Evolutionary conservation across 2,797 vertebrate species (phyloP).

Genomic region (Sebastes vulpes): DNA sequence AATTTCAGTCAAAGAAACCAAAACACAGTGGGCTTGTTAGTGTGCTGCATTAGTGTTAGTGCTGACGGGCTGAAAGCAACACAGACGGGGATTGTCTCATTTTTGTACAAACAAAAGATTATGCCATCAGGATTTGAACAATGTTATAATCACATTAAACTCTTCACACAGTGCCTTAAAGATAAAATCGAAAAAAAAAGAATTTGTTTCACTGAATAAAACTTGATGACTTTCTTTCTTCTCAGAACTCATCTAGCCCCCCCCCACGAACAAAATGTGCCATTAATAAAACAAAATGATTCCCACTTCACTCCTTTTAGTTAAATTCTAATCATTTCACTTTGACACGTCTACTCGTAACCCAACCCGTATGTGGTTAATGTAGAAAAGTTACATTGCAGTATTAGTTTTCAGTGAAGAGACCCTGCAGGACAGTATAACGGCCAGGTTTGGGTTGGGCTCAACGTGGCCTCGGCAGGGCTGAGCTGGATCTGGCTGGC

Average conservation of each 20-base stretch:
- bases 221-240: neutral
- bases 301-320: neutral
- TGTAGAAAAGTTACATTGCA: slow-evolving; percentile 1
- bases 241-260: neutral
- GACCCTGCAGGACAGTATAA: slow-evolving; percentile 22
- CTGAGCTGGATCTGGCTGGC: slow-evolving; percentile 65
- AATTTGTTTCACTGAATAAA: neutral
- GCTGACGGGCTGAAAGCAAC: neutral
- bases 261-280: neutral
- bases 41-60: neutral
- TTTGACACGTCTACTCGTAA: neutral
- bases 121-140: neutral
- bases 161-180: neutral
- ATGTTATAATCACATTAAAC: neutral
- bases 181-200: neutral
- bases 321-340: neutral
- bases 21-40: neutral
- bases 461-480: slow-evolving; percentile 15
- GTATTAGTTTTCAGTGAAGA: slow-evolving; percentile 10
- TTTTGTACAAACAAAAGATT: neutral
- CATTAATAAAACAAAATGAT: neutral
- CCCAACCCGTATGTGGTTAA: neutral
- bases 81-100: neutral
- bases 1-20: neutral
- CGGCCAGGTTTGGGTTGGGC: slow-evolving; percentile 22